Conservation (phyloP, 1,140 invertebrate genomes). For the Pissodes strobi region DNA sequence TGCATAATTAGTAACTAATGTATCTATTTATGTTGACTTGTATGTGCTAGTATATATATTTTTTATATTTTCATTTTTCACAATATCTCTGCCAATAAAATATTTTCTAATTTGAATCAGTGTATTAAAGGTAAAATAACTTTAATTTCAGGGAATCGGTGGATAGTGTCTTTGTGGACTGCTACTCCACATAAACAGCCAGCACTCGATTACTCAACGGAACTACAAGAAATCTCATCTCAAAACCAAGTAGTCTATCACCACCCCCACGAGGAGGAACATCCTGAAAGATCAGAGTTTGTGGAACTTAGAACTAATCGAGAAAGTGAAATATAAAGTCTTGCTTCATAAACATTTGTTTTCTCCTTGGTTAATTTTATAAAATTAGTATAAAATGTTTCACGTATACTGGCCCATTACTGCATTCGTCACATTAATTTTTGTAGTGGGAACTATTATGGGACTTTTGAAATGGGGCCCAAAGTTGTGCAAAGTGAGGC, state of each 20-base stretch:
- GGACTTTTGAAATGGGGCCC: conserved; percentile 73
- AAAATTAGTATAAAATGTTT: too few species aligned
- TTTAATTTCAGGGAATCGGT: conserved; percentile 83
- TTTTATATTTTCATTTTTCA: conserved; percentile 5
- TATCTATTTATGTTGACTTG: conserved; percentile 9
- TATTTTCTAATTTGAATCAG: too few species aligned
- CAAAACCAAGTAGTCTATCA: conserved; percentile 53
- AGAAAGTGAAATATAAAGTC: conserved; percentile 78
- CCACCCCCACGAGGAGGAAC: conserved; percentile 42
- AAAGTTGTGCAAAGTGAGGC: conserved; percentile 67
- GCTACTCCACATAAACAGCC: conserved; percentile 80
- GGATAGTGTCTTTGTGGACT: conserved; percentile 81
- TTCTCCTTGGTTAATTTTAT: not conserved
- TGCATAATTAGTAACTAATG: not conserved
- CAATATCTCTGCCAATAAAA: too few species aligned
- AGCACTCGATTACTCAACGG: conserved; percentile 76
- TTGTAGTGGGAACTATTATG: conserved; percentile 74
- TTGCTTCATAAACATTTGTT: not conserved
- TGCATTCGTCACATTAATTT: conserved; percentile 70
- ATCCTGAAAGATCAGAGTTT: conserved; percentile 61
- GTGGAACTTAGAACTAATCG: conserved; percentile 73
- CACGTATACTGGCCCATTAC: conserved; percentile 65
- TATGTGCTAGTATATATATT: conserved; percentile 25
- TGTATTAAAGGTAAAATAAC: too few species aligned
- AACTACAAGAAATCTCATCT: conserved; percentile 61